Conservation (phyloP, 2,797 vertebrate species). For the Cottoperca gobio region DNA sequence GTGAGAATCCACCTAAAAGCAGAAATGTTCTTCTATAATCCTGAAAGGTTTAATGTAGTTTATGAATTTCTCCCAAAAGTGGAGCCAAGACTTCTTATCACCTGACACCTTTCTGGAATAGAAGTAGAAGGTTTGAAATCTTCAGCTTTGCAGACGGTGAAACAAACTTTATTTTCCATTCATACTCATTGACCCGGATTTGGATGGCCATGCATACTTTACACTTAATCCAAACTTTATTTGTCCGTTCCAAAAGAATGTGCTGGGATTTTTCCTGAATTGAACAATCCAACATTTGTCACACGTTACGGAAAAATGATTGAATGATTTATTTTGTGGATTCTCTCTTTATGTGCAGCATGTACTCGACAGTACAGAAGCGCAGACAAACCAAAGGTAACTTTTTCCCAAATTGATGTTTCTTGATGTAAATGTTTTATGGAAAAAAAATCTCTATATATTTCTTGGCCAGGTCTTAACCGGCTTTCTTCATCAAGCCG, state of each 20-base stretch:
- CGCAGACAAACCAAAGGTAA: slow-evolving; percentile 84
- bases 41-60: not conserved
- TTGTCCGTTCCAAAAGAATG: not conserved
- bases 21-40: not conserved
- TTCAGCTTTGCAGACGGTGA: not conserved
- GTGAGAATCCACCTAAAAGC: slow-evolving; percentile 61
- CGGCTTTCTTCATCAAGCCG: slow-evolving; percentile 38
- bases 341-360: slow-evolving; percentile 64
- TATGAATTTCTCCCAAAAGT: not conserved
- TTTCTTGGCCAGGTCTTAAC: slow-evolving; percentile 47
- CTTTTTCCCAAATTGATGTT: slow-evolving; percentile 63
- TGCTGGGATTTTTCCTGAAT: slow-evolving; percentile 15
- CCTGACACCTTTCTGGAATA: not conserved
- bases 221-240: not conserved
- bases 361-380: slow-evolving; percentile 65
- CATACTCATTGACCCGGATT: too few species aligned
- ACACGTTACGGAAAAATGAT: too few species aligned
- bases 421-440: slow-evolving; percentile 66
- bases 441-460: slow-evolving; percentile 18
- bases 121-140: not conserved
- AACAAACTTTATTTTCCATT: not conserved
- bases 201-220: not conserved
- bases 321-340: slow-evolving; percentile 50
- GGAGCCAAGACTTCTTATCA: not conserved
- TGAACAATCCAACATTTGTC: not conserved